Conservation (phyloP, 1,140 invertebrate genomes). For the Cheumatopsyche charites region DNA sequence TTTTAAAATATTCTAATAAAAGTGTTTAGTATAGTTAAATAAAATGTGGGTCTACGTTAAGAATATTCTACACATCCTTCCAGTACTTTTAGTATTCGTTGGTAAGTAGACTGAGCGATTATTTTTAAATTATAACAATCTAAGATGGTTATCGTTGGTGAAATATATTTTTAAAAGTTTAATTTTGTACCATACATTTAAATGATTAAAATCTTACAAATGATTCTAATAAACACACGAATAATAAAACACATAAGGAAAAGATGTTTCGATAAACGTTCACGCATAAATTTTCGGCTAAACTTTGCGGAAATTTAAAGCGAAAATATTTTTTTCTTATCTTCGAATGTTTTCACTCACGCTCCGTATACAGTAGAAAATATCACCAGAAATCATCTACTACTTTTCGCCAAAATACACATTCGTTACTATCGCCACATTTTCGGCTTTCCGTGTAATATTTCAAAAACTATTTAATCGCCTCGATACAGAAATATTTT, state of each 20-base stretch:
- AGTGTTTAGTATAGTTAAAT: constrained; percentile 4
- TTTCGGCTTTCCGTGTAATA: constrained; percentile 8
- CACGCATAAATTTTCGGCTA: no score
- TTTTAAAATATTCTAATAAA: neutral
- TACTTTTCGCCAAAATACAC: neutral
- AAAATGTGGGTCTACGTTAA: constrained; percentile 24
- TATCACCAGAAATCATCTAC: constrained; percentile 11
- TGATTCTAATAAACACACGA: no score
- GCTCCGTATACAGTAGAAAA: constrained; percentile 3
- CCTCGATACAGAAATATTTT: constrained; percentile 22
- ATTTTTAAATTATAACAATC: no score
- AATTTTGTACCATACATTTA: no score
- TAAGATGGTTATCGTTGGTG: no score
- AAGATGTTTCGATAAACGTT: no score
- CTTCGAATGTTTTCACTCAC: constrained; percentile 25
- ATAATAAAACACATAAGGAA: no score
- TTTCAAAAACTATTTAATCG: constrained; percentile 26
- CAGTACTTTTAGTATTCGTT: constrained; percentile 11
- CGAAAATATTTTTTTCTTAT: constrained; percentile 21
- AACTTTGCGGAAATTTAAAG: neutral
- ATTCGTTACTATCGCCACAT: neutral
- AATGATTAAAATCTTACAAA: no score
- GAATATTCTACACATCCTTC: constrained; percentile 16
- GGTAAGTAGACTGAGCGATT: constrained; percentile 15
- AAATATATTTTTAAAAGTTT: no score